phyloP scores from a whole-genome alignment of 1,140 invertebrate species.

The Oppia nitens region DNA sequence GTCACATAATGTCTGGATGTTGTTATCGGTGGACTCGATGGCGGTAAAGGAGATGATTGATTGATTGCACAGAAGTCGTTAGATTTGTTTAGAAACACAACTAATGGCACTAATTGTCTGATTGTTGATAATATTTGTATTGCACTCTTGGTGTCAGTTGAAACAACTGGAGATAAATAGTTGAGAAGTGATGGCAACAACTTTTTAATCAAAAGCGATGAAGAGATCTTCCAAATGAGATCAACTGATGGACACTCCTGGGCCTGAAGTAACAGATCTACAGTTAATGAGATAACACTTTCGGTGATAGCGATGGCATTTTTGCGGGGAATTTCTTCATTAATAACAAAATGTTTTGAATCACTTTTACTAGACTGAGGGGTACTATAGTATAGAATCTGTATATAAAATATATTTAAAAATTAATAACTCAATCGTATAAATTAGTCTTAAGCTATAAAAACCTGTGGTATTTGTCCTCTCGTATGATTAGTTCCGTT shows the following conservation, averaged over 20 bases:
- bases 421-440: background rate
- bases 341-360: background rate
- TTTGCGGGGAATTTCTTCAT: background rate
- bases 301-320: slow-evolving; percentile 3
- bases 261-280: slow-evolving; percentile 26
- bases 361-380: slow-evolving; percentile 25
- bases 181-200: slow-evolving; percentile 58
- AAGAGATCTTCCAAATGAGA: slow-evolving; percentile 23
- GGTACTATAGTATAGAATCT: slow-evolving; percentile 54
- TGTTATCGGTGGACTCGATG: slow-evolving; percentile 26
- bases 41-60: background rate
- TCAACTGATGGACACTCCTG: slow-evolving; percentile 18
- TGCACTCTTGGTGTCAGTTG: slow-evolving; percentile 65
- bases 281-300: background rate
- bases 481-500: slow-evolving; percentile 86
- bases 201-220: slow-evolving; percentile 44
- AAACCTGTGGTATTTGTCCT: slow-evolving; percentile 81
- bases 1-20: slow-evolving; percentile 67
- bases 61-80: background rate
- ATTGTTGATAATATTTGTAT: slow-evolving; percentile 77
- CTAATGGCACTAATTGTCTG: slow-evolving; percentile 73
- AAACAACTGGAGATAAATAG: slow-evolving; percentile 58
- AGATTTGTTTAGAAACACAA: slow-evolving; percentile 56
- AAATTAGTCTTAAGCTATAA: background rate
- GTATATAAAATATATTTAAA: background rate